Evolutionary conservation across 2,888 invertebrate genomes (phyloP).

Genomic region (Nycteola revayana): DNA sequence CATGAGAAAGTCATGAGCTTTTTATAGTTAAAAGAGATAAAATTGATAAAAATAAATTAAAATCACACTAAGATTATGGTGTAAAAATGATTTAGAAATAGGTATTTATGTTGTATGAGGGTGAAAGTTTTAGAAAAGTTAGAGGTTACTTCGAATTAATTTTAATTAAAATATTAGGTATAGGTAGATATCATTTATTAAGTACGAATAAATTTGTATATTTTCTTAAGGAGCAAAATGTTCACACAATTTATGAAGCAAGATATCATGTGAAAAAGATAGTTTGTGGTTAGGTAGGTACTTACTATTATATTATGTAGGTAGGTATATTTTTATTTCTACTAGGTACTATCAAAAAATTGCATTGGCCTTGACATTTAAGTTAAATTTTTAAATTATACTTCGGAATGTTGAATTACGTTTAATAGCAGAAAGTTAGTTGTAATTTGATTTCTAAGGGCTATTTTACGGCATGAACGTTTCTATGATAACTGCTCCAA

Average conservation of each 20-base stretch:
- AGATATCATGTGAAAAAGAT: conserved; percentile 15
- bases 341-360: conserved; percentile 11
- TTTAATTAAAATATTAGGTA: conserved; percentile 7
- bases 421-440: conserved; percentile 30
- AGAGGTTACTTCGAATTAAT: conserved; percentile 10
- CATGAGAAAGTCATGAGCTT: no score
- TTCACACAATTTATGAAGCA: conserved; percentile 12
- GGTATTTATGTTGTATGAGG: conserved; percentile 5
- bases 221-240: conserved; percentile 11
- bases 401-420: conserved; percentile 38
- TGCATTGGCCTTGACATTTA: conserved; percentile 28
- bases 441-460: conserved; percentile 17
- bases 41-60: no score
- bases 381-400: no score
- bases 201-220: conserved; percentile 13
- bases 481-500: conserved; percentile 40
- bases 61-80: no score
- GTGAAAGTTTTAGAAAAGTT: conserved; percentile 17
- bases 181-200: conserved; percentile 7
- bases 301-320: conserved; percentile 9
- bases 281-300: conserved; percentile 10
- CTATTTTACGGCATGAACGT: no score
- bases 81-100: conserved; percentile 12
- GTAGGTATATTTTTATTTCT: conserved; percentile 10
- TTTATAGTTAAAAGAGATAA: no score